Conservation (phyloP, 2,888 invertebrate genomes). For the Oligia strigilis region DNA sequence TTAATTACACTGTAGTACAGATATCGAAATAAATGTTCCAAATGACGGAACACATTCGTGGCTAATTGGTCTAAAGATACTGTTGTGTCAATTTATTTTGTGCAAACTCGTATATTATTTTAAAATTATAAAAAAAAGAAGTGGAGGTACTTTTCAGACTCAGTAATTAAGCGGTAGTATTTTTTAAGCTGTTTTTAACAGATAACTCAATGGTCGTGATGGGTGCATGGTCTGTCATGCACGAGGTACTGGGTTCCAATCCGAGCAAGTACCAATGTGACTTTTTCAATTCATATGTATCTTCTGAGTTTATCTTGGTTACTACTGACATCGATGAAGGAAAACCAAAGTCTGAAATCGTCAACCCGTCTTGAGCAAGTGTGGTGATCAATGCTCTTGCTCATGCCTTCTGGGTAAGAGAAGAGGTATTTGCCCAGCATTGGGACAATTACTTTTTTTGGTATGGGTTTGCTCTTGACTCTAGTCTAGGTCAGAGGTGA, state of each 20-base stretch:
- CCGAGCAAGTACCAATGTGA: not conserved
- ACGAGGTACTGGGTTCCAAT: not conserved
- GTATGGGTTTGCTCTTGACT: no score
- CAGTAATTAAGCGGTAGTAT: not conserved
- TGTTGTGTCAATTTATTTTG: not conserved
- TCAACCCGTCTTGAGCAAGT: not conserved
- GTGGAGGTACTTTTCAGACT: not conserved
- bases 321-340: not conserved
- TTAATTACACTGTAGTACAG: not conserved
- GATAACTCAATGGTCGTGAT: not conserved
- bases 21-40: slow-evolving; percentile 12
- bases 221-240: not conserved
- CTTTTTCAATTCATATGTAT: not conserved
- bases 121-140: not conserved
- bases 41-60: not conserved
- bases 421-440: not conserved
- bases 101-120: not conserved
- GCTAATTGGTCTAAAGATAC: not conserved
- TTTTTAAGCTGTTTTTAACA: not conserved
- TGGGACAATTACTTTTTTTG: no score
- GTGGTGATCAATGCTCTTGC: not conserved
- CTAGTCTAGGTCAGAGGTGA: no score
- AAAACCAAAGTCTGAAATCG: not conserved
- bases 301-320: not conserved
- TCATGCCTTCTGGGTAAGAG: not conserved